phyloP scores from a whole-genome alignment of 2,113 vertebrate species.

The Emydocephalus ijimae region DNA sequence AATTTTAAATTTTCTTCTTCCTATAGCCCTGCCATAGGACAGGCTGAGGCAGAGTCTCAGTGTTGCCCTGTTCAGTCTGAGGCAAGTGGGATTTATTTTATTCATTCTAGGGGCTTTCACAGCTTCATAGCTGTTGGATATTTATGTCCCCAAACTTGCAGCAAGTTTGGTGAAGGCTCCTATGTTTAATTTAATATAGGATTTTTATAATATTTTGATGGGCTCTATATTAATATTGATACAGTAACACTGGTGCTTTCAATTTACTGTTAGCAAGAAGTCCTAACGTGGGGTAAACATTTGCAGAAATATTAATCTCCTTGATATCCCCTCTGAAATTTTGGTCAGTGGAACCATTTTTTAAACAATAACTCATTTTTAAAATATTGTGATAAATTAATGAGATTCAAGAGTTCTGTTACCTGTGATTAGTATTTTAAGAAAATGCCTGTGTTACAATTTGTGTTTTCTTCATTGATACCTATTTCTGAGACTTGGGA shows the following conservation, averaged over 20 bases:
- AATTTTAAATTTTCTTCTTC: constrained; percentile 97
- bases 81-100: constrained; percentile 97
- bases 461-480: neutral
- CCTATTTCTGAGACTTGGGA: neutral
- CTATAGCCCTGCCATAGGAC: constrained; percentile 97
- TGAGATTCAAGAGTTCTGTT: neutral
- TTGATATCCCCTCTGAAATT: constrained; percentile 20
- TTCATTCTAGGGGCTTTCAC: constrained; percentile 90
- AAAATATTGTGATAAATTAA: constrained; percentile 34
- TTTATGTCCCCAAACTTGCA: constrained; percentile 94
- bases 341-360: constrained; percentile 10
- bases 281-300: neutral
- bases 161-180: constrained; percentile 98
- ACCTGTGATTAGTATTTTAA: constrained; percentile 24
- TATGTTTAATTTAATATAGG: constrained; percentile 80
- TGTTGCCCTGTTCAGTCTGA: constrained; percentile 98
- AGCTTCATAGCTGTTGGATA: constrained; percentile 94
- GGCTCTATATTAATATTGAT: constrained; percentile 83
- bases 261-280: constrained; percentile 40
- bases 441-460: neutral
- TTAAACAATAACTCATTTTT: constrained; percentile 29
- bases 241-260: constrained; percentile 59
- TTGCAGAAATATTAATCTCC: neutral
- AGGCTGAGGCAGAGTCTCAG: constrained; percentile 98
- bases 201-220: constrained; percentile 75